These are phyloP conservation scores for Triplophysa yarkandensis DNA, from an alignment of 2,797 vertebrate species.

Conservation along the genomic window DNA sequence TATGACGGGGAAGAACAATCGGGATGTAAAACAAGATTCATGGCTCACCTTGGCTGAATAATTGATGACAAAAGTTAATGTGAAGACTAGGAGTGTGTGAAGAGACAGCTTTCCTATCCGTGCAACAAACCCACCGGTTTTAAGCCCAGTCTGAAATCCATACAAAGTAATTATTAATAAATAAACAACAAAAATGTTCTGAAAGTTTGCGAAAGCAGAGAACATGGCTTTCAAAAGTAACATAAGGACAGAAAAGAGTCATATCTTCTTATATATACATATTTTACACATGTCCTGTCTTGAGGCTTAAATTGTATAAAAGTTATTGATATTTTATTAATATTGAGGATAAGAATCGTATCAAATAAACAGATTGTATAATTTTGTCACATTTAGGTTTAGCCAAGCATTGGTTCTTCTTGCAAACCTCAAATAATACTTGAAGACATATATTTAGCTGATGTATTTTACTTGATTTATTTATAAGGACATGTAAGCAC, in stretches of 20 bases:
- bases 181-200: slow-evolving; percentile 2
- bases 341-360: no score
- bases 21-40: slow-evolving; percentile 37
- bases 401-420: no score
- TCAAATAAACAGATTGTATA: no score
- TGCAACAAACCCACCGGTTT: slow-evolving; percentile 77
- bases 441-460: no score
- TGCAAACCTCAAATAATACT: no score
- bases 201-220: slow-evolving; percentile 1
- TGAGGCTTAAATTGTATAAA: no score
- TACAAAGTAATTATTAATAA: slow-evolving; percentile 37
- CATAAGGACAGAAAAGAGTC: background rate
- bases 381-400: no score
- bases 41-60: slow-evolving; percentile 84
- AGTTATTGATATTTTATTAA: no score
- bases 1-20: background rate
- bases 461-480: no score
- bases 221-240: background rate
- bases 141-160: slow-evolving; percentile 81
- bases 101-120: slow-evolving; percentile 84
- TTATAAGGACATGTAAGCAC: no score
- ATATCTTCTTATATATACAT: no score
- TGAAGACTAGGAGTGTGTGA: slow-evolving; percentile 80
- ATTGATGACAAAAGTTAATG: slow-evolving; percentile 86
- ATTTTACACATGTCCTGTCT: no score